Evolutionary conservation across 2,113 vertebrate genomes (phyloP).

Genomic region (Gallinago undulata): DNA sequence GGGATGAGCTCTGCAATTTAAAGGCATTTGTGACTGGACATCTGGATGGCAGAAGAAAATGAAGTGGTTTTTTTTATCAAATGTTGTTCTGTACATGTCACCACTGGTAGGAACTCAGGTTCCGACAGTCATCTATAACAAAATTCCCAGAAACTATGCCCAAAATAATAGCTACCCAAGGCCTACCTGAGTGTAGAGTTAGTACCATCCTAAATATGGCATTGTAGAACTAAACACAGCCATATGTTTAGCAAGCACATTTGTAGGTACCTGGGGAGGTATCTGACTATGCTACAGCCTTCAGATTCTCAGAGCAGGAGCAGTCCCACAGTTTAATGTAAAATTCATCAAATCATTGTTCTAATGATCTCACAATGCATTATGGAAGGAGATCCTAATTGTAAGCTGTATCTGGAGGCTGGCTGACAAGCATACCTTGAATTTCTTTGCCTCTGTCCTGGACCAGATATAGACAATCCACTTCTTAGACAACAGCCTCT

Average conservation of each 20-base stretch:
- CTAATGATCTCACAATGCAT: background rate
- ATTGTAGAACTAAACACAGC: background rate
- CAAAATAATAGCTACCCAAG: background rate
- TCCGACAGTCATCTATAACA: background rate
- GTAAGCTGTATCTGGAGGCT: background rate
- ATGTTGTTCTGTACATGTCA: background rate
- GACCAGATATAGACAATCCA: background rate
- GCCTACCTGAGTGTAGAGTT: background rate
- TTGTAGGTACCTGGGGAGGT: background rate
- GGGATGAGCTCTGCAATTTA: background rate
- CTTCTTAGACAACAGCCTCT: background rate
- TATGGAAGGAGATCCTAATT: background rate
- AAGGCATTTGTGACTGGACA: background rate
- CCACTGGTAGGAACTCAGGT: background rate
- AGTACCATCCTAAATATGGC: background rate
- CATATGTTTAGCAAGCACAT: background rate
- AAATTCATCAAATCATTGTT: background rate
- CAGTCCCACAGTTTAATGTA: rapidly evolving
- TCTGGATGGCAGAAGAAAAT: background rate
- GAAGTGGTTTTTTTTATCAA: background rate
- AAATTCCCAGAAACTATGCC: background rate
- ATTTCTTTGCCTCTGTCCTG: background rate
- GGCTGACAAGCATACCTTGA: background rate
- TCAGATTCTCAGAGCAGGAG: background rate
- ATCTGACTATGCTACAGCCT: background rate